Evolutionary conservation across 1,140 invertebrate genomes (phyloP).

Genomic region (Elymnias hypermnestra): DNA sequence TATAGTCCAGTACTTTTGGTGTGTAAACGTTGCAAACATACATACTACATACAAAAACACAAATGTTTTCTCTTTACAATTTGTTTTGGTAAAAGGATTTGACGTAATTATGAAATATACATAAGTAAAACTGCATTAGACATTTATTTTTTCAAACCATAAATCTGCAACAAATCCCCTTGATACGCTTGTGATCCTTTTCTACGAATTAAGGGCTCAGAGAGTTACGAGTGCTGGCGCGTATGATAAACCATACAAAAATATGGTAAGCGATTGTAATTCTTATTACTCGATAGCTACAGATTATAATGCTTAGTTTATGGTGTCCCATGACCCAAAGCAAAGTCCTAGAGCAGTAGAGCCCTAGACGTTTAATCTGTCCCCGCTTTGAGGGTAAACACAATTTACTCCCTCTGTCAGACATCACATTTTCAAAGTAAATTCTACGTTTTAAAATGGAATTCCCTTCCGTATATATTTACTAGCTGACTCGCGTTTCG

Average conservation of each 20-base stretch:
- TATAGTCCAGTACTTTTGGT: too few relatives aligned
- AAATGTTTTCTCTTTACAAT: too few relatives aligned
- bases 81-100: too few relatives aligned
- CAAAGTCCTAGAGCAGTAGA: conserved; percentile 1
- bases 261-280: background rate
- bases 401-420: conserved; percentile 12
- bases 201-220: conserved; percentile 11
- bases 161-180: conserved; percentile 4
- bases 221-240: conserved; percentile 1
- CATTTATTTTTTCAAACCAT: conserved; percentile 2
- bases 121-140: too few relatives aligned
- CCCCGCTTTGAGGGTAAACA: conserved; percentile 20
- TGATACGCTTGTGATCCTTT: conserved; percentile 4
- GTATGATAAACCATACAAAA: conserved; percentile 1
- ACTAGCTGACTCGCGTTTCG: too few relatives aligned
- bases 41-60: too few relatives aligned
- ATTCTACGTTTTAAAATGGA: conserved; percentile 4
- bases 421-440: conserved; percentile 8
- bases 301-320: background rate
- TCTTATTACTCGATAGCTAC: background rate
- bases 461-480: conserved; percentile 1
- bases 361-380: conserved; percentile 24
- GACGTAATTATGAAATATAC: too few relatives aligned
- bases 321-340: background rate
- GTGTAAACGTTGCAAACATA: too few relatives aligned